Evolutionary conservation across 2,113 vertebrate genomes (phyloP).

Genomic region (Speoplatyrhinus poulsoni): DNA sequence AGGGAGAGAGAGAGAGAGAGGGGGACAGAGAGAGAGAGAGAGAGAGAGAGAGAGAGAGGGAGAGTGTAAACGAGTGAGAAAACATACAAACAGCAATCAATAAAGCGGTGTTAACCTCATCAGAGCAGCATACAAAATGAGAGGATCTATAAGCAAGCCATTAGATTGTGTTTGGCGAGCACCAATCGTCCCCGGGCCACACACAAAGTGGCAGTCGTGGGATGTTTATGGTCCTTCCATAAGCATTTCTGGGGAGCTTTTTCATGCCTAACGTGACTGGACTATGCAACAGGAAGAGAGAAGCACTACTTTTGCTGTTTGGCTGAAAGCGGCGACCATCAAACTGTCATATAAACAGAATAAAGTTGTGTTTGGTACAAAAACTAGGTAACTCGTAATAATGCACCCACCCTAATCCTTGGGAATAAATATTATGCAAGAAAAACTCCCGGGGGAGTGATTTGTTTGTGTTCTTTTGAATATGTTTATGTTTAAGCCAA

Average conservation of each 20-base stretch:
- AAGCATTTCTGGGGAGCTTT: constrained; percentile 74
- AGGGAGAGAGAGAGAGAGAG: not conserved
- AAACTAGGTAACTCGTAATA: not conserved
- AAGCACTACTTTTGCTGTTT: constrained; percentile 41
- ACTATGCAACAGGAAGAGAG: constrained; percentile 66
- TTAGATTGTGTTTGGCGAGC: constrained; percentile 66
- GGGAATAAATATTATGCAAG: no score
- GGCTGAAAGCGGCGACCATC: constrained; percentile 24
- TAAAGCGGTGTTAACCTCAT: constrained; percentile 80
- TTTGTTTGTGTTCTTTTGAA: not conserved
- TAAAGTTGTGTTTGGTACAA: constrained; percentile 8
- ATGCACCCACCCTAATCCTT: no score
- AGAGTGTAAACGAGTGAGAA: constrained; percentile 70
- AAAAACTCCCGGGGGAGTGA: not conserved
- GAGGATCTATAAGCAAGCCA: constrained; percentile 75
- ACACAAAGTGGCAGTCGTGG: constrained; percentile 62
- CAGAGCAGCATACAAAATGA: constrained; percentile 66
- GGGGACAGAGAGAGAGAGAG: not conserved
- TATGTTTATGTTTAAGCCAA: not conserved
- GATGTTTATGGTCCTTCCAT: constrained; percentile 81
- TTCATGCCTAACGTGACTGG: constrained; percentile 74
- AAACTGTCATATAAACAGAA: constrained; percentile 32
- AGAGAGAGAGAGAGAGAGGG: constrained; percentile 14
- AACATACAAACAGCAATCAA: constrained; percentile 81
- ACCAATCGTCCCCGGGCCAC: constrained; percentile 55